phyloP scores from a whole-genome alignment of 2,888 invertebrate species.

The Hermaeophaga mercurialis region DNA sequence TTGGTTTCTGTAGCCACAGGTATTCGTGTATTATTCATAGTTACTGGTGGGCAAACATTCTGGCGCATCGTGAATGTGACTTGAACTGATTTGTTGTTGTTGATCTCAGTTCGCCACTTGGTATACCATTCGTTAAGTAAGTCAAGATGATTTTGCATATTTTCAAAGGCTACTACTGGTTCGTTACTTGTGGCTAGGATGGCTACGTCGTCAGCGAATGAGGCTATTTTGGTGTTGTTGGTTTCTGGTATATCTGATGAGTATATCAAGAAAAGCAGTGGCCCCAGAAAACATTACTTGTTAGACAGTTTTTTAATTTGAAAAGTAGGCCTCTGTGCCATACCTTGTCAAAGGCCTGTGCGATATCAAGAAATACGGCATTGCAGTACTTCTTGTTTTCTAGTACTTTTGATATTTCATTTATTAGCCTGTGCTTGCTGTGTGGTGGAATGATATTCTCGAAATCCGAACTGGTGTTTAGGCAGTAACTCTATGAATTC shows the following conservation, averaged over 20 bases:
- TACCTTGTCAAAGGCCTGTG: neutral
- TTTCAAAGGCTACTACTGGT: neutral
- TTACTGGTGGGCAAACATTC: neutral
- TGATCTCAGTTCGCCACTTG: neutral
- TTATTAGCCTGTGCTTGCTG: neutral
- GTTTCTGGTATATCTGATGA: neutral
- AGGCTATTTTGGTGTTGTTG: neutral
- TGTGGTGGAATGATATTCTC: neutral
- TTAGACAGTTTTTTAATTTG: slow-evolving; percentile 1
- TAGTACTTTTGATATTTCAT: neutral
- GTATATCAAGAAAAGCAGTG: neutral
- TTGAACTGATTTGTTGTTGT: neutral
- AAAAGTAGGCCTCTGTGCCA: neutral
- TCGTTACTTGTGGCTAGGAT: neutral
- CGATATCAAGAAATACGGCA: neutral
- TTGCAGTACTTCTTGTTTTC: slow-evolving; percentile 1
- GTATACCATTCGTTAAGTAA: neutral
- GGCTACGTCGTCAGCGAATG: neutral
- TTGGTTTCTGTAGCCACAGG: no score
- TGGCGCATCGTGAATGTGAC: neutral
- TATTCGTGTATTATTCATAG: no score
- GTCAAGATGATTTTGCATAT: neutral
- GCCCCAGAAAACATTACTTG: neutral
- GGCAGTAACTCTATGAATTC: neutral
- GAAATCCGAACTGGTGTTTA: neutral